These are phyloP conservation scores for Pangasius krempfi DNA, from an alignment of 2,797 vertebrate species.

Conservation along the genomic window DNA sequence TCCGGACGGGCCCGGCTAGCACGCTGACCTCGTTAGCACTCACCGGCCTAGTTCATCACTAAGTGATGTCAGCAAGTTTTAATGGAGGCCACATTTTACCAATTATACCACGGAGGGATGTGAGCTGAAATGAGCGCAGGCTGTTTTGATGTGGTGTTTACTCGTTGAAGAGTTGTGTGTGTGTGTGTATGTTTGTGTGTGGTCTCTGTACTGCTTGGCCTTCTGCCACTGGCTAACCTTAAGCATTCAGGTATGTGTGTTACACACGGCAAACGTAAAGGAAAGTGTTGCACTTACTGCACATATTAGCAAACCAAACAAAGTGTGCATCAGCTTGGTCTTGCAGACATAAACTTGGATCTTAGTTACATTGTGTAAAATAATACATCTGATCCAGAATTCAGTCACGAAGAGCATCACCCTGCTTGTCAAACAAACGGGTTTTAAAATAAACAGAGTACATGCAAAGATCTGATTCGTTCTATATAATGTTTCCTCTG, in stretches of 20 bases:
- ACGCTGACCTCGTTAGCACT: slow-evolving; percentile 67
- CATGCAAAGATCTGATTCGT: slow-evolving; percentile 33
- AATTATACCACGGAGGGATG: slow-evolving; percentile 68
- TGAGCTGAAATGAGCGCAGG: slow-evolving; percentile 51
- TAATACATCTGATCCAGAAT: slow-evolving; percentile 38
- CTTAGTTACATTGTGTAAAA: slow-evolving; percentile 41
- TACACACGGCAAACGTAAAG: slow-evolving; percentile 16
- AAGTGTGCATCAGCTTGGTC: slow-evolving; percentile 18
- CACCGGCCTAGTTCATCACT: slow-evolving; percentile 72
- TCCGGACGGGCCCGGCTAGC: slow-evolving; percentile 34
- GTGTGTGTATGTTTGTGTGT: slow-evolving; percentile 61
- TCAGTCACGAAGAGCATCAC: slow-evolving; percentile 40
- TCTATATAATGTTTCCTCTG: slow-evolving; percentile 34
- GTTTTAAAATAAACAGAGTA: slow-evolving; percentile 44
- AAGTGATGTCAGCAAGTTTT: slow-evolving; percentile 82
- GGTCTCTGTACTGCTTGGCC: slow-evolving; percentile 47
- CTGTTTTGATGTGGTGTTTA: slow-evolving; percentile 81
- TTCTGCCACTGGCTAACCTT: slow-evolving; percentile 48
- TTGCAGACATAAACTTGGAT: slow-evolving; percentile 31
- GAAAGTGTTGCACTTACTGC: slow-evolving; percentile 17
- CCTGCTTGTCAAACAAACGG: slow-evolving; percentile 47
- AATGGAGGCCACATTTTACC: slow-evolving; percentile 79
- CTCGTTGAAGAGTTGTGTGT: slow-evolving; percentile 75
- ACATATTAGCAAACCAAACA: slow-evolving; percentile 5
- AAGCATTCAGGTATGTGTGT: slow-evolving; percentile 38